phyloP scores from a whole-genome alignment of 2,113 vertebrate genomes.

The Theristicus caerulescens region DNA sequence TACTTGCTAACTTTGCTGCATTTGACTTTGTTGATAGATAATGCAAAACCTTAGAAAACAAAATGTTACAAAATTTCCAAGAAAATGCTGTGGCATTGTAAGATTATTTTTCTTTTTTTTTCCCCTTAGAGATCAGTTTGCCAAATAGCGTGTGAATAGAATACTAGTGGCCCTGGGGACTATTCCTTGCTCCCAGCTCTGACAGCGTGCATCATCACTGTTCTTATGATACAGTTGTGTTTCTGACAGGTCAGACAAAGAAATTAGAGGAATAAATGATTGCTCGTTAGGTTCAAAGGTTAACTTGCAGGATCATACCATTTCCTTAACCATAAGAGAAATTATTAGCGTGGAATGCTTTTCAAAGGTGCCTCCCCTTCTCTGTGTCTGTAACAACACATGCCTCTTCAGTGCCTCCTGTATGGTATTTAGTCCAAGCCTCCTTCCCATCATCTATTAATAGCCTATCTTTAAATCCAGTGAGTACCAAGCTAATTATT shows the following conservation, averaged over 20 bases:
- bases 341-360: background rate
- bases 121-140: fast-evolving
- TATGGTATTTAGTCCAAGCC: background rate
- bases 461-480: background rate
- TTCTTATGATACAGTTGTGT: background rate
- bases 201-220: background rate
- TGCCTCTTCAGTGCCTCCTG: background rate
- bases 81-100: background rate
- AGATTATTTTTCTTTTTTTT: background rate
- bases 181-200: background rate
- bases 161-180: background rate
- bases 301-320: background rate
- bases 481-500: background rate
- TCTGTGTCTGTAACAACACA: background rate
- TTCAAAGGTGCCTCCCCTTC: background rate
- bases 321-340: background rate
- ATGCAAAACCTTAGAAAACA: background rate
- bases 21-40: background rate
- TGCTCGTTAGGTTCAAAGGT: background rate
- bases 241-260: background rate
- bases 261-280: background rate
- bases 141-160: background rate
- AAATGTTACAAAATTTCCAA: background rate
- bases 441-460: background rate
- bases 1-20: background rate